Conservation (phyloP, 2,797 vertebrate species). For the Enteromius anoplus region DNA sequence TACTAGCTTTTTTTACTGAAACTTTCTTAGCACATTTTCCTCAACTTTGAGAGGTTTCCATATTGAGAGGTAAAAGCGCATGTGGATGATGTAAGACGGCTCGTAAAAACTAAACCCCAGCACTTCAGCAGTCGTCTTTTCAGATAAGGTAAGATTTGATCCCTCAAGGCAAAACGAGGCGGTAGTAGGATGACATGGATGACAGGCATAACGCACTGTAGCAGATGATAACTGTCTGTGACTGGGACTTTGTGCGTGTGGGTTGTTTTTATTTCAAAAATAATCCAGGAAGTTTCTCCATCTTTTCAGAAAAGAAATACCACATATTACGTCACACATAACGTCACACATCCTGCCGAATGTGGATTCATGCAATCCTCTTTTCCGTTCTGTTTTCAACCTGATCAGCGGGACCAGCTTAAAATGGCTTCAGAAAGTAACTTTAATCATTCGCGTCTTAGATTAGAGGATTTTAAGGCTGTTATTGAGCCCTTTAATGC, state of each 20-base stretch:
- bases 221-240: conserved; percentile 10
- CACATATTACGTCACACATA: neutral
- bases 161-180: conserved; percentile 13
- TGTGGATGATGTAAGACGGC: neutral
- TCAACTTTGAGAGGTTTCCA: conserved; percentile 23
- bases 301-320: conserved; percentile 25
- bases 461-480: neutral
- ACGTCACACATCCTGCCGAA: conserved; percentile 16
- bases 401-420: neutral
- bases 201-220: neutral
- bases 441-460: neutral
- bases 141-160: conserved; percentile 26
- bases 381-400: neutral
- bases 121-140: conserved; percentile 22
- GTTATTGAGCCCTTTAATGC: conserved; percentile 2
- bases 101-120: conserved; percentile 1
- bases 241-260: neutral
- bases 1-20: conserved; percentile 17
- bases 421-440: neutral
- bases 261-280: neutral
- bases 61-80: neutral
- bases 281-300: conserved; percentile 10
- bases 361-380: neutral
- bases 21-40: neutral
- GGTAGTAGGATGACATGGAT: neutral